Evolutionary conservation across 2,888 invertebrate species (phyloP).

Genomic region (Saturnia pavonia): DNA sequence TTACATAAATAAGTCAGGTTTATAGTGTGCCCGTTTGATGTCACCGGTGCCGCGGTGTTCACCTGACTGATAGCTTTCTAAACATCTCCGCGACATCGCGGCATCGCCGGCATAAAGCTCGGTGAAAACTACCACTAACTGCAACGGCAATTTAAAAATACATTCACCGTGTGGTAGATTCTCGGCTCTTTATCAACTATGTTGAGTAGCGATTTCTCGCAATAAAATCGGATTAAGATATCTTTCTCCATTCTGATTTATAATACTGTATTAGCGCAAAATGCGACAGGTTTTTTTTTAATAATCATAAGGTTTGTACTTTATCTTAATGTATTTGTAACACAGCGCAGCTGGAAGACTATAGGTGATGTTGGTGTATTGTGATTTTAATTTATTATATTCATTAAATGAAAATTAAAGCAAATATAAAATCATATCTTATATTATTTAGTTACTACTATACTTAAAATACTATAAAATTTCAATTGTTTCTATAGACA

Average conservation of each 20-base stretch:
- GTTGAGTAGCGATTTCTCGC: constrained; percentile 44
- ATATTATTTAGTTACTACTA: too few species aligned
- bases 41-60: constrained; percentile 49
- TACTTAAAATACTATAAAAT: too few species aligned
- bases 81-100: constrained; percentile 64
- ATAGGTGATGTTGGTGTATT: too few species aligned
- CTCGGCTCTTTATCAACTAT: constrained; percentile 46
- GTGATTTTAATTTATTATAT: background rate
- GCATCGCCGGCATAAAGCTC: constrained; percentile 66
- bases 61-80: constrained; percentile 79
- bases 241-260: background rate
- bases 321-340: background rate
- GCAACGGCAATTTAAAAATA: constrained; percentile 64
- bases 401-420: too few species aligned
- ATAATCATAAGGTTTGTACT: background rate
- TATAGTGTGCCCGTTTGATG: constrained; percentile 56
- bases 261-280: background rate
- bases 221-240: constrained; percentile 20
- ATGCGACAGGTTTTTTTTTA: background rate
- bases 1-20: constrained; percentile 52
- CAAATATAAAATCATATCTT: too few species aligned
- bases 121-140: constrained; percentile 73
- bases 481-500: too few species aligned
- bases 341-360: background rate
- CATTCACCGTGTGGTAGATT: constrained; percentile 48